Evolutionary conservation across 2,113 vertebrate species (phyloP), one percentile per base, ranked within the genome.

Genomic region (Pseudois nayaur): DNA sequence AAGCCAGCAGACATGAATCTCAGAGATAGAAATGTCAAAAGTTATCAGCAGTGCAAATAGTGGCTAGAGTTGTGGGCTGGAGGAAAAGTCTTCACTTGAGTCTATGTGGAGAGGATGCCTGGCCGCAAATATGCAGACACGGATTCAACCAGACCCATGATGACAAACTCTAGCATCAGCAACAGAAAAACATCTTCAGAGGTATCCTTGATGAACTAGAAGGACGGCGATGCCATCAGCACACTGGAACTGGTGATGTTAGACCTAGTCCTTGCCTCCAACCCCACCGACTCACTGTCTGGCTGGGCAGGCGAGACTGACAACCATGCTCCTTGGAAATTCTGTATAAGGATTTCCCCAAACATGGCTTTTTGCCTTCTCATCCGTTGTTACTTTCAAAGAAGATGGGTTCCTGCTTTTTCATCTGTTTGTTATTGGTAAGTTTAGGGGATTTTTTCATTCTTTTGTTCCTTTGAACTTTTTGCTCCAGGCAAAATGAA

Each of bases 11-110:
- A 33, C 90, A 88, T 86, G 96, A 95, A 88, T 97, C 92, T 95
- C 64, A n/a, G 89, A 96, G 95, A 94, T 13, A 91, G 92, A 79
- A 89, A 89, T 40, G 87, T 96, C 90, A 82, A 11, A 55, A 90
- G 87, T 43, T 71, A 57, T 55, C 81, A 64, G 89, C 48, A 59
- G 97, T 48, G 81, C 55, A 16, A 36, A 89, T 11, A 96, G 84
- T 40, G 55, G 59, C 60, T 79, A 3, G 45, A 9, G 67, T 10
- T 64, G 43, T 33, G 43, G 87, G 52, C 40, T 50, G 14, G 27
- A 52, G 87, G 79, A 71, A 74, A 36, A 45, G 60, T 25, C 67
- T 76, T 31, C 7, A 25, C 33, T 6, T 33, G 43, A 27, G 97
- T 59, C 5, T n/a, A 31, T 10, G 57, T 6, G 48, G n/a, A 5